A percentile compares a stretch with the other conserved stretches of the same genome.
Conservation (phyloP, 2,888 invertebrate species). For the Auanema sp. region DNA sequence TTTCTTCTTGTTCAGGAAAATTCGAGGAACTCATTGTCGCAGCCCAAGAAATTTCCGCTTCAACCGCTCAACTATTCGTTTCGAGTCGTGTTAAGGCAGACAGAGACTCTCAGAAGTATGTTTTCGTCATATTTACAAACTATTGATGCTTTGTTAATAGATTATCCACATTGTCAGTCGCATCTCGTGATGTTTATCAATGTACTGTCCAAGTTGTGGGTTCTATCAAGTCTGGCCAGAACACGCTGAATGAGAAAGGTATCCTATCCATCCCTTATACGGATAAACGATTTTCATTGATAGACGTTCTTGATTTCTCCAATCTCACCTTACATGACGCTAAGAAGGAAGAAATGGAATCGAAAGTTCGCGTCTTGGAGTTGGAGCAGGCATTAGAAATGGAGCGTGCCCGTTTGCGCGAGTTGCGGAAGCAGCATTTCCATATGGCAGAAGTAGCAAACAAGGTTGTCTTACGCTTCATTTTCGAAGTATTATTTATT, state of each 20-base stretch:
- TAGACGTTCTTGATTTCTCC: slow-evolving; percentile 85
- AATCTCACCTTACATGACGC: slow-evolving; percentile 88
- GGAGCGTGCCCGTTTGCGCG: slow-evolving; percentile 82
- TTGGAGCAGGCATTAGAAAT: slow-evolving; percentile 86
- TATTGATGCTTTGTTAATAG: slow-evolving; percentile 59
- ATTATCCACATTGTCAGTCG: slow-evolving; percentile 79
- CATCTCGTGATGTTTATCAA: slow-evolving; percentile 84
- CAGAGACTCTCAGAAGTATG: slow-evolving; percentile 71
- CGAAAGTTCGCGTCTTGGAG: slow-evolving; percentile 88
- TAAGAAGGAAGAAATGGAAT: slow-evolving; percentile 94
- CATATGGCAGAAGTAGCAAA: slow-evolving; percentile 67
- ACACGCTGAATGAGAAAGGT: slow-evolving; percentile 83
- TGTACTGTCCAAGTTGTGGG: slow-evolving; percentile 91
- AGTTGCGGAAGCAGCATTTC: slow-evolving; percentile 88
- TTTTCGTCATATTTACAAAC: neutral
- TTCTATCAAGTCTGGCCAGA: slow-evolving; percentile 84
- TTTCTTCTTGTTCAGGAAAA: slow-evolving; percentile 73
- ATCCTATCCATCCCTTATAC: neutral
- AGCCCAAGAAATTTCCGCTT: slow-evolving; percentile 92
- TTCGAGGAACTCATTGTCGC: slow-evolving; percentile 91
- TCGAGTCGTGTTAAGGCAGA: slow-evolving; percentile 91
- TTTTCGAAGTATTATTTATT: neutral
- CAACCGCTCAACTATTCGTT: slow-evolving; percentile 93
- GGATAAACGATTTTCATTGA: neutral
- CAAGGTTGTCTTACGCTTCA: neutral